Evolutionary conservation across 2,113 vertebrate genomes (phyloP).

Genomic region (Halcyon senegalensis): DNA sequence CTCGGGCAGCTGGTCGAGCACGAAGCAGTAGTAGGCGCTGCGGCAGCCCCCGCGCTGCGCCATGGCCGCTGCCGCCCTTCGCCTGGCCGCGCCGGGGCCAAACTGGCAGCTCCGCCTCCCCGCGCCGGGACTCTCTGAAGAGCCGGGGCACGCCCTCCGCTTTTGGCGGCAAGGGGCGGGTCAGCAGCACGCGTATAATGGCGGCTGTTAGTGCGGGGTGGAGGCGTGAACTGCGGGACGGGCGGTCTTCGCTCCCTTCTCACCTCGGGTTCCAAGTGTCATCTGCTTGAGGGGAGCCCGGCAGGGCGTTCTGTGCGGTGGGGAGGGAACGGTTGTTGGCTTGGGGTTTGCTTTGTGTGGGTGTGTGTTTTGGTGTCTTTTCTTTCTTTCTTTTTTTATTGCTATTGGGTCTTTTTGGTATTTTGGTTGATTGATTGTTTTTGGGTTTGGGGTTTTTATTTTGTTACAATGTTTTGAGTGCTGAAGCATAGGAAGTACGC

Average conservation of each 20-base stretch:
- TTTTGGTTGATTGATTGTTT: neutral
- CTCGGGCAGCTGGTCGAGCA: conserved; percentile 70
- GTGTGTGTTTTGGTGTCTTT: too few species aligned
- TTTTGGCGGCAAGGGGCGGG: neutral
- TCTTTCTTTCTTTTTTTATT: too few species aligned
- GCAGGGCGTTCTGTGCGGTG: too few species aligned
- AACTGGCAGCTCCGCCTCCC: too few species aligned
- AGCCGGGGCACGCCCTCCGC: neutral
- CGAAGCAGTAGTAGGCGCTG: conserved; percentile 65
- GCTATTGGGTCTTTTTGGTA: too few species aligned
- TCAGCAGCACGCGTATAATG: too few species aligned
- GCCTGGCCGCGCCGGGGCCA: too few species aligned
- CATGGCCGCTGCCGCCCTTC: neutral
- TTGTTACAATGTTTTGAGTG: neutral
- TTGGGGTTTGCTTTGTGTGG: too few species aligned
- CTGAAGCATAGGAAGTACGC: neutral
- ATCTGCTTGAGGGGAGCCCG: too few species aligned
- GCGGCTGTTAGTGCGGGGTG: fast-evolving
- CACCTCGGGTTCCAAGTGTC: neutral
- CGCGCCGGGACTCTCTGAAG: too few species aligned
- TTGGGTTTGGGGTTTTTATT: neutral
- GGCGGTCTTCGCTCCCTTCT: too few species aligned
- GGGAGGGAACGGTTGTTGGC: too few species aligned
- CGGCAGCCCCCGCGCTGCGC: fast-evolving
- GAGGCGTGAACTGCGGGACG: fast-evolving